phyloP scores from a whole-genome alignment of 2,113 vertebrate species.

The Atlantisia rogersi region DNA sequence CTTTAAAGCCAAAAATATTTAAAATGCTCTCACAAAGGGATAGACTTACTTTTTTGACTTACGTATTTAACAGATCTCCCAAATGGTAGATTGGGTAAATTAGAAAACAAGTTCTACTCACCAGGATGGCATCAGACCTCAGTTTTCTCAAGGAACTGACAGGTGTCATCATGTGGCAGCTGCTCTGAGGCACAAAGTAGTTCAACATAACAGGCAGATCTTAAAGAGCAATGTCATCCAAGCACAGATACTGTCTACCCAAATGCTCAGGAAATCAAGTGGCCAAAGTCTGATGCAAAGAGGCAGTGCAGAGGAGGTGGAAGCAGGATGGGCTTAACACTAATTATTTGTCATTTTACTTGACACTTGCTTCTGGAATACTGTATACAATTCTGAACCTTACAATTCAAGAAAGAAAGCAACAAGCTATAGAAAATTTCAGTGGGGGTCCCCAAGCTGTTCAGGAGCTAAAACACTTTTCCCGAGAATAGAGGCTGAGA shows the following conservation, averaged over 20 bases:
- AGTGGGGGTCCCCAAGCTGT: neutral
- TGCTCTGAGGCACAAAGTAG: neutral
- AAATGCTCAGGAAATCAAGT: neutral
- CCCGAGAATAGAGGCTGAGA: neutral
- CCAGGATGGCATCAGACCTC: neutral
- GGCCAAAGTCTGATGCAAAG: neutral
- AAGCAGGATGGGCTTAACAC: neutral
- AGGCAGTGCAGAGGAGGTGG: neutral
- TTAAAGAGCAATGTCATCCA: neutral
- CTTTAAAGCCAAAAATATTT: neutral
- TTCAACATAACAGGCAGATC: neutral
- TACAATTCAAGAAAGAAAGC: neutral
- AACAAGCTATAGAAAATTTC: neutral
- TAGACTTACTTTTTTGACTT: neutral
- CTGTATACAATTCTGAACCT: neutral
- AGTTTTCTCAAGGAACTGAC: neutral
- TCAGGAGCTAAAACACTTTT: neutral
- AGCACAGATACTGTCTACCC: too few relatives aligned
- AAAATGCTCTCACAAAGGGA: neutral
- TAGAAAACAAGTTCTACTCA: neutral
- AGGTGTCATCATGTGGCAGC: neutral
- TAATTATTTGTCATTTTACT: neutral
- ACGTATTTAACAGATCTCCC: neutral
- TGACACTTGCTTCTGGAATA: neutral
- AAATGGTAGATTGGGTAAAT: accelerated